Conservation (phyloP, 2,797 vertebrate species). For the Antrozous pallidus region DNA sequence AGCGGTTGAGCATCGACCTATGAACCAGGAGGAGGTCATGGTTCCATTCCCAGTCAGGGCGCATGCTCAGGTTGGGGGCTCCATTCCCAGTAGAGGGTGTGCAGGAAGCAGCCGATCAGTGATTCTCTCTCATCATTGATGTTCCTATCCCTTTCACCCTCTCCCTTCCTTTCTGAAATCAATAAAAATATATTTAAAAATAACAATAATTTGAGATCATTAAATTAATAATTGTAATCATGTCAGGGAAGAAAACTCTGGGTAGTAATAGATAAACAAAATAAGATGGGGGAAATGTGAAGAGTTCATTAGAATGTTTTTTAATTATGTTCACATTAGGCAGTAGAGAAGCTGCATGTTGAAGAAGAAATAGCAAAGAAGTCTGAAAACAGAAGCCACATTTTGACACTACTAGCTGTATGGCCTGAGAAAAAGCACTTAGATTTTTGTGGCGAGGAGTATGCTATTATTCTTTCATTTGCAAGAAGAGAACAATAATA, state of each 20-base stretch:
- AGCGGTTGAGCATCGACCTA: too few species aligned
- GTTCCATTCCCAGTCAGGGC: too few species aligned
- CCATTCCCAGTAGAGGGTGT: too few species aligned
- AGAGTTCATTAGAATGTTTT: neutral
- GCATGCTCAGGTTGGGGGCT: too few species aligned
- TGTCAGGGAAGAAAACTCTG: slow-evolving; percentile 8
- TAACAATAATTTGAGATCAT: neutral
- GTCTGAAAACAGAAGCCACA: neutral
- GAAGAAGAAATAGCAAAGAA: neutral
- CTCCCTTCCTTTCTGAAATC: too few species aligned
- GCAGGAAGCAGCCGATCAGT: too few species aligned
- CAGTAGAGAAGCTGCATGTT: neutral
- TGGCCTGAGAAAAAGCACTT: neutral
- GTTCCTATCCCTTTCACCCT: too few species aligned
- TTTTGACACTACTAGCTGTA: neutral
- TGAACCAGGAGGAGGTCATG: too few species aligned
- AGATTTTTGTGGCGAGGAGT: neutral
- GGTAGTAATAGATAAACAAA: neutral
- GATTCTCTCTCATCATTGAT: too few species aligned
- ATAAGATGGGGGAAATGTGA: neutral
- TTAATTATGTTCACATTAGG: neutral
- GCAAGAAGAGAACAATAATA: neutral
- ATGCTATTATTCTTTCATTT: neutral
- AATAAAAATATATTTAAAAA: too few species aligned
- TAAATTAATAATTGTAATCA: neutral